These are phyloP conservation scores for Drosophila orena DNA, from an alignment of 1,140 invertebrate species.

Conservation along the genomic window DNA sequence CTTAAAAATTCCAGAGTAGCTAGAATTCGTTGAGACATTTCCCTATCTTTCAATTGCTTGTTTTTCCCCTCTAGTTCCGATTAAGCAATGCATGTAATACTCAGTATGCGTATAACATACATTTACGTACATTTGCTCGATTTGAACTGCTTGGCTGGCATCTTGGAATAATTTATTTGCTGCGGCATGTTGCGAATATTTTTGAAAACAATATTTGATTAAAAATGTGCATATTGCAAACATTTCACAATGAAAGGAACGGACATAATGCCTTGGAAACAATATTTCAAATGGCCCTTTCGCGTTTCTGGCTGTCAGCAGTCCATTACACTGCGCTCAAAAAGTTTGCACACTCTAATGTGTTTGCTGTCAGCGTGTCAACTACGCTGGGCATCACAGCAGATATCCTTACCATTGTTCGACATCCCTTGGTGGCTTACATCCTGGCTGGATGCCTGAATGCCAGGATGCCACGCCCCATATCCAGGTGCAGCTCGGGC, in stretches of 20 bases:
- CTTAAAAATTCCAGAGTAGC: not conserved
- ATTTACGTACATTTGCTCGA: slow-evolving; percentile 5
- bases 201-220: slow-evolving; percentile 24
- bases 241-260: not conserved
- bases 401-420: slow-evolving; percentile 36
- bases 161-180: slow-evolving; percentile 47
- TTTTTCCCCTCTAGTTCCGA: slow-evolving; percentile 14
- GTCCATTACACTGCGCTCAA: slow-evolving; percentile 15
- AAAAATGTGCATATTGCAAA: slow-evolving; percentile 9
- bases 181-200: slow-evolving; percentile 20
- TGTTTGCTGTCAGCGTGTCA: slow-evolving; percentile 32
- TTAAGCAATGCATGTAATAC: slow-evolving; percentile 51
- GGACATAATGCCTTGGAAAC: not conserved
- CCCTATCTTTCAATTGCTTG: not conserved
- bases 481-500: slow-evolving; percentile 22
- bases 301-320: slow-evolving; percentile 3
- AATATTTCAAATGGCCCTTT: not conserved
- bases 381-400: slow-evolving; percentile 12
- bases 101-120: slow-evolving; percentile 20
- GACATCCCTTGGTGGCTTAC: slow-evolving; percentile 14
- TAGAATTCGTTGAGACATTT: not conserved
- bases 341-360: slow-evolving; percentile 39
- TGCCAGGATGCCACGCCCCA: slow-evolving; percentile 8
- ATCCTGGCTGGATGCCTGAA: not conserved
- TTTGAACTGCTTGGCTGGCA: slow-evolving; percentile 29